These are phyloP conservation scores for Dryobotodes eremita DNA, from an alignment of 2,888 invertebrate genomes.

Conservation along the genomic window DNA sequence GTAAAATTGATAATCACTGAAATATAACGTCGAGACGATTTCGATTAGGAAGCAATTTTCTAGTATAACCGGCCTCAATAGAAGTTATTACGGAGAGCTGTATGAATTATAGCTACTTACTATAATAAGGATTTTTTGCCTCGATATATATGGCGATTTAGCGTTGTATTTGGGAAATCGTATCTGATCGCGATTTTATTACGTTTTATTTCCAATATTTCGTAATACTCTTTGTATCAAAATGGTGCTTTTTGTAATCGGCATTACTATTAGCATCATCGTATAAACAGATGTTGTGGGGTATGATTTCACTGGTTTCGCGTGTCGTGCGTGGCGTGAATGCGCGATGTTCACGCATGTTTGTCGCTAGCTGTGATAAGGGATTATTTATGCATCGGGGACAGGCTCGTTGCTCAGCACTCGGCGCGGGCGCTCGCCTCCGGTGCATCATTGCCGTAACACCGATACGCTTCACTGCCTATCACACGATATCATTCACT, in stretches of 20 bases:
- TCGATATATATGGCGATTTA: slow-evolving; percentile 36
- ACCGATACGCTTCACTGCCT: slow-evolving; percentile 68
- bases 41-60: slow-evolving; percentile 62
- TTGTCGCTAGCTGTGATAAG: slow-evolving; percentile 72
- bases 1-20: slow-evolving; percentile 25
- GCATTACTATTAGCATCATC: not conserved
- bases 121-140: slow-evolving; percentile 42
- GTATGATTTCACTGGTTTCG: slow-evolving; percentile 42
- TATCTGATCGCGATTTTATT: slow-evolving; percentile 31
- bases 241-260: slow-evolving; percentile 3
- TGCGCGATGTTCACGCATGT: slow-evolving; percentile 66
- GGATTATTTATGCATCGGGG: slow-evolving; percentile 81
- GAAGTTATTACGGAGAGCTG: slow-evolving; percentile 40
- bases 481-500: slow-evolving; percentile 55
- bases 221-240: slow-evolving; percentile 9
- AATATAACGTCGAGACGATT: slow-evolving; percentile 47
- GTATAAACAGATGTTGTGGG: slow-evolving; percentile 40
- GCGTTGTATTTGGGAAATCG: slow-evolving; percentile 36
- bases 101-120: slow-evolving; percentile 43
- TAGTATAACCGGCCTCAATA: slow-evolving; percentile 44
- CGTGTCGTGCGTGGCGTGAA: slow-evolving; percentile 60
- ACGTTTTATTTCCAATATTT: slow-evolving; percentile 16
- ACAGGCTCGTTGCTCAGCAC: slow-evolving; percentile 55
- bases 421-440: slow-evolving; percentile 58
- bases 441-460: slow-evolving; percentile 66